A percentile compares a stretch with the other conserved stretches of the same genome.
These are phyloP conservation scores for Eueremaeus valkanovi DNA, from an alignment of 2,888 invertebrate species.

Conservation along the genomic window DNA sequence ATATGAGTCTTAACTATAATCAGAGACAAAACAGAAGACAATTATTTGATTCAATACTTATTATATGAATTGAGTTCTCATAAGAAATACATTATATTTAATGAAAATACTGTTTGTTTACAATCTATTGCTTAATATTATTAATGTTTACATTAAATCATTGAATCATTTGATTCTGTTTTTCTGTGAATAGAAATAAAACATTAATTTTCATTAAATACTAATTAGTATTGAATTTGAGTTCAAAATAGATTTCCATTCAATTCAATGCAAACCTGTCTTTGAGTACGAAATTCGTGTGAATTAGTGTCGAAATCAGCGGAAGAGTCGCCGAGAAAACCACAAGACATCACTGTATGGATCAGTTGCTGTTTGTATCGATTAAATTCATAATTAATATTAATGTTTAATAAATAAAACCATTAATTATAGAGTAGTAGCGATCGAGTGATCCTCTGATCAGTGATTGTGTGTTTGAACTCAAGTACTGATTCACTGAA, in stretches of 20 bases:
- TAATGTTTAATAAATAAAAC: neutral
- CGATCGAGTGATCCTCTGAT: neutral
- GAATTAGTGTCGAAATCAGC: neutral
- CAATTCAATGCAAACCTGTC: neutral
- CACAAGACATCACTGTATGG: conserved; percentile 31
- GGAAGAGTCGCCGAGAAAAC: neutral
- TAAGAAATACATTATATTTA: too few relatives aligned
- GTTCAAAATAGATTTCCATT: neutral
- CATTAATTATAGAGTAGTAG: neutral
- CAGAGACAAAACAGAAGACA: neutral
- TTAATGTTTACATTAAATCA: neutral
- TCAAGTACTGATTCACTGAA: too few relatives aligned
- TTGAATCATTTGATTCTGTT: too few relatives aligned
- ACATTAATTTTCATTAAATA: neutral
- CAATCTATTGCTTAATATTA: neutral
- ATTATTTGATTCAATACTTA: neutral
- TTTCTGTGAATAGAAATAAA: too few relatives aligned
- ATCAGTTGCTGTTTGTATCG: neutral
- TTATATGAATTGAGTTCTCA: neutral
- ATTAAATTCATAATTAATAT: neutral
- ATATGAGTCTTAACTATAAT: conserved; percentile 20
- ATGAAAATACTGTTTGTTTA: neutral
- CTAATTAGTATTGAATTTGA: neutral
- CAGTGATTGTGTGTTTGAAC: neutral
- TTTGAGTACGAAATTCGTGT: neutral